Base-by-base conservation (phyloP, 2,888 invertebrate species). In the Phalera bucephala region DNA sequence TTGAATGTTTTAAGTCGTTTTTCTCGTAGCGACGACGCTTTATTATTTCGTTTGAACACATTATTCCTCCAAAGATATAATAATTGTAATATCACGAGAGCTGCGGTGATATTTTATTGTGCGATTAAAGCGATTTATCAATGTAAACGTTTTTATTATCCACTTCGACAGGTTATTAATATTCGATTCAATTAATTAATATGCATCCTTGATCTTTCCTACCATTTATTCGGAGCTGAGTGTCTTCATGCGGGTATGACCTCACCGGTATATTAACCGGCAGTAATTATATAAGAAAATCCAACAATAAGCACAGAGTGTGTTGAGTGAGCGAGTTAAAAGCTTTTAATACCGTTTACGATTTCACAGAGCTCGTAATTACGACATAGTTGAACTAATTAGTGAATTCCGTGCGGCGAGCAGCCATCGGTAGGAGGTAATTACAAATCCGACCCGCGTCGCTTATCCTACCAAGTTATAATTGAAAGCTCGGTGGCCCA, bases 401-500 rank as follows among this genome's bases (percentile, higher is more conserved):
- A 58, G 58, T 60, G 61, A 59, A 57, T 57, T 57, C 59, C 61
- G 40, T 42, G 47, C 47, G 47, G 44, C 38, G 46, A 36, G 45
- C 60, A 56, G 50, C 53, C 45, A 58, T 63, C 56, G 60, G 60
- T 61, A 57, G 72, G 70, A 65, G 76, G 72, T 78, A 82, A 84
- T 83, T 80, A 80, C 68, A 63, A 73, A 77, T 72, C 72, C 69
- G 65, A 70, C 63, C 72, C 71, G 65, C 76, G 79, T 74, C 77
- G 76, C 75, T 81, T 77, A 82, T 80, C 75, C 75, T 66, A 58
- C 74, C 70, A 79, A 82, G 68, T 86, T 87, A 82, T 85, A 87
- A 87, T 87, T 87, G 85, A 86, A 86, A 79, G 80, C 80, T 76
- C 76, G 71, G 68, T 72, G 74, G 80, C 71, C 75, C 79, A 80